Conservation (phyloP, 2,888 invertebrate genomes). For the Drosophila kanekoi region DNA sequence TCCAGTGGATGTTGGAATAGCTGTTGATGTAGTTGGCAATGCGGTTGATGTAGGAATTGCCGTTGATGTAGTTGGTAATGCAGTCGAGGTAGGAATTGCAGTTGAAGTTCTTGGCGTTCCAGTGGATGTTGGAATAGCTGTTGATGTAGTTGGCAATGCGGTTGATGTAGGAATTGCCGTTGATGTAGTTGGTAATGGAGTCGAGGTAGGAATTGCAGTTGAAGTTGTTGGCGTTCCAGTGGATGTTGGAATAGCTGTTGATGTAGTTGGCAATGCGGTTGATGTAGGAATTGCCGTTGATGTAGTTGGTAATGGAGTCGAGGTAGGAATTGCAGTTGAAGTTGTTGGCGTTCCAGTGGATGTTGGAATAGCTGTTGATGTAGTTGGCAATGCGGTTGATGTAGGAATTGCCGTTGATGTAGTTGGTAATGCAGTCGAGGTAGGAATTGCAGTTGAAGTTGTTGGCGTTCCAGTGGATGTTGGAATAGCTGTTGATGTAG, state of each 20-base stretch:
- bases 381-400: slow-evolving; percentile 1
- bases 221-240: neutral
- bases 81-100: slow-evolving; percentile 8
- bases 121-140: slow-evolving; percentile 1
- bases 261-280: neutral
- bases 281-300: neutral
- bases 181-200: neutral
- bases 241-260: neutral
- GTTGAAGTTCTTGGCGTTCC: slow-evolving; percentile 9
- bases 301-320: neutral
- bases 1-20: neutral
- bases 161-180: neutral
- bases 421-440: slow-evolving; percentile 3
- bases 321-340: neutral
- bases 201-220: neutral
- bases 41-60: slow-evolving; percentile 4
- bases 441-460: slow-evolving; percentile 8
- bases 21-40: neutral
- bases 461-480: slow-evolving; percentile 9
- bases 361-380: neutral
- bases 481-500: neutral
- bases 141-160: neutral
- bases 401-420: neutral
- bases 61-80: neutral
- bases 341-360: slow-evolving; percentile 1